Percentiles rank a stretch among this genome's conserved stretches.
phyloP scores from a whole-genome alignment of 2,888 invertebrate species.

The Rhagophthalmus giganteus region DNA sequence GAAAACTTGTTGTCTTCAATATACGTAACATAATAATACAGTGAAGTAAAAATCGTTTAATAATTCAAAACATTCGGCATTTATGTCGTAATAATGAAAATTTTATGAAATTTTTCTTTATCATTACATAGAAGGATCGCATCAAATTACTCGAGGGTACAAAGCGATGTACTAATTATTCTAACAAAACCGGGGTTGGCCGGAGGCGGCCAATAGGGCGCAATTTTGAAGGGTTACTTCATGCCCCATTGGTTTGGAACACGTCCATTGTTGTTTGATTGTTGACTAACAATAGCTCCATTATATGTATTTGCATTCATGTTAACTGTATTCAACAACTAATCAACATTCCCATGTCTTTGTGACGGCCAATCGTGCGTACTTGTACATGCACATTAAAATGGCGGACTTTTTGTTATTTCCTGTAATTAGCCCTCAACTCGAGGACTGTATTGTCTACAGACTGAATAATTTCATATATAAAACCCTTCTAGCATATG shows the following conservation, averaged over 20 bases:
- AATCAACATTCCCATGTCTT: conserved; percentile 46
- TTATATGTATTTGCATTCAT: conserved; percentile 49
- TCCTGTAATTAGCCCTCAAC: conserved; percentile 35
- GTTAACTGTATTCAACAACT: conserved; percentile 51
- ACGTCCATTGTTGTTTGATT: conserved; percentile 50
- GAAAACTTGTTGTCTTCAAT: too few species aligned
- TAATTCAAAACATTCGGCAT: neutral
- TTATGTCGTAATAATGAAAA: neutral
- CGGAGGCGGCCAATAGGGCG: conserved; percentile 49
- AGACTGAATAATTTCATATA: conserved; percentile 3
- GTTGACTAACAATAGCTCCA: conserved; percentile 47
- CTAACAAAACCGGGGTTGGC: conserved; percentile 48
- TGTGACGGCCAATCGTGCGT: conserved; percentile 41
- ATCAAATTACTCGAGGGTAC: conserved; percentile 24
- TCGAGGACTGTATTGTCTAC: conserved; percentile 26
- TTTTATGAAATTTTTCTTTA: conserved; percentile 2
- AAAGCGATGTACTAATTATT: conserved; percentile 44
- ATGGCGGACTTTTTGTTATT: conserved; percentile 39
- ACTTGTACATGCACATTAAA: conserved; percentile 35
- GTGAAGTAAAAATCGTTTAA: neutral
- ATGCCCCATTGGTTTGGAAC: conserved; percentile 50
- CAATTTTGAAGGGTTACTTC: conserved; percentile 49
- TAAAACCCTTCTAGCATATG: too few species aligned
- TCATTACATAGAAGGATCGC: conserved; percentile 8
- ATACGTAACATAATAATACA: too few species aligned